Conservation (phyloP, 2,888 invertebrate genomes). For the Drosophila mercatorum region DNA sequence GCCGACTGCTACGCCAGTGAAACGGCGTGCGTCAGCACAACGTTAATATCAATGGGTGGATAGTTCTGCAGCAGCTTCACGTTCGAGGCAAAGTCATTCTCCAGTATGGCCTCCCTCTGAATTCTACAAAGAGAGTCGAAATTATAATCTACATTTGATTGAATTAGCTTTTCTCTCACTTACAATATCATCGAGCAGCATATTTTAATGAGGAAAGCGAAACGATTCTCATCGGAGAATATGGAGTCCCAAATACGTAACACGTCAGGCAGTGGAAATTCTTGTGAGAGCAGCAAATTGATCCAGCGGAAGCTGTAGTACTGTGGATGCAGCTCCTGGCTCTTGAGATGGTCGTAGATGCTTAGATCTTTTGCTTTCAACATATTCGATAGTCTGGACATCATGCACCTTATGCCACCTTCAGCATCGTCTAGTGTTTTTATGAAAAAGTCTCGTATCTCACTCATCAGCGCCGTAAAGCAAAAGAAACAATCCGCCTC, state of each 20-base stretch:
- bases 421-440: slow-evolving; percentile 97
- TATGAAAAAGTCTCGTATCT: slow-evolving; percentile 98
- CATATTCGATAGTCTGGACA: slow-evolving; percentile 91
- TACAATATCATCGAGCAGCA: slow-evolving; percentile 99
- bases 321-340: slow-evolving; percentile 96
- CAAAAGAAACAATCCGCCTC: slow-evolving; percentile 99
- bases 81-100: slow-evolving; percentile 96
- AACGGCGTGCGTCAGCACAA: slow-evolving; percentile 92
- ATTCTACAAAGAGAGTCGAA: slow-evolving; percentile 86
- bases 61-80: slow-evolving; percentile 97
- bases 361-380: slow-evolving; percentile 91
- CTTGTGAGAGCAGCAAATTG: slow-evolving; percentile 97
- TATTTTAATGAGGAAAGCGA: slow-evolving; percentile 95
- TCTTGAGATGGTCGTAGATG: slow-evolving; percentile 91
- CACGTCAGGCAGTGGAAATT: slow-evolving; percentile 98
- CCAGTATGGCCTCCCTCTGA: slow-evolving; percentile 92
- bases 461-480: slow-evolving; percentile 98
- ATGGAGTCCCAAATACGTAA: slow-evolving; percentile 98
- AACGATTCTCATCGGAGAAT: slow-evolving; percentile 95
- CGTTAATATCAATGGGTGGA: slow-evolving; percentile 94
- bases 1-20: slow-evolving; percentile 68
- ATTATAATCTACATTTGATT: background rate
- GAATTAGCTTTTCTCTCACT: slow-evolving; percentile 81
- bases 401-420: slow-evolving; percentile 95
- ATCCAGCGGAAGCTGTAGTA: slow-evolving; percentile 99